phyloP scores from a whole-genome alignment of 2,113 vertebrate species.

The Esox niger region DNA sequence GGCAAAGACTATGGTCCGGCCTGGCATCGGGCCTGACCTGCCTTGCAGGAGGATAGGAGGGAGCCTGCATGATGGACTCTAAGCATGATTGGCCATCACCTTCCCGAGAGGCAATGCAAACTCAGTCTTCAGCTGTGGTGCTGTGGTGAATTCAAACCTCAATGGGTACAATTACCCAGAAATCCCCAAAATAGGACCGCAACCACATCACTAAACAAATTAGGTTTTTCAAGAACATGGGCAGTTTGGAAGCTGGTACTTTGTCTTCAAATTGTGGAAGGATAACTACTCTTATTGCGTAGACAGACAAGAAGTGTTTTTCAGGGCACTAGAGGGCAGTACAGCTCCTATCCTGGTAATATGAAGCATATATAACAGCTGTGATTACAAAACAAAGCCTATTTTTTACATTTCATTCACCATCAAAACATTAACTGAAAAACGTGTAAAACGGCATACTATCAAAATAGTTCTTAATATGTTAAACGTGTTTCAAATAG shows the following conservation, averaged over 20 bases:
- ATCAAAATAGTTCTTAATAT: too few species aligned
- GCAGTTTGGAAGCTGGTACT: neutral
- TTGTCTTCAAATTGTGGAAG: neutral
- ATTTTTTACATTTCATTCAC: too few species aligned
- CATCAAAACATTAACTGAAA: too few species aligned
- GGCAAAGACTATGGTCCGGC: conserved; percentile 29
- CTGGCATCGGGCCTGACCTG: conserved; percentile 66
- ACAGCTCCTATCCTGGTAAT: conserved; percentile 33
- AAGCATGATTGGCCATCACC: conserved; percentile 51
- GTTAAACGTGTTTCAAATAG: too few species aligned
- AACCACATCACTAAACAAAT: conserved; percentile 58
- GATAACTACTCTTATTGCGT: neutral
- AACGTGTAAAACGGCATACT: too few species aligned
- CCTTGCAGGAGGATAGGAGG: conserved; percentile 70
- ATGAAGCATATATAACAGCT: neutral
- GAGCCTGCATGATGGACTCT: conserved; percentile 49
- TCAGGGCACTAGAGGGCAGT: conserved; percentile 57
- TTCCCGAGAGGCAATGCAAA: too few species aligned
- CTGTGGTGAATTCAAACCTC: conserved; percentile 29
- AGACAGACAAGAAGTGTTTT: neutral
- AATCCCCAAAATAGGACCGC: too few species aligned
- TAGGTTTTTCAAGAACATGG: neutral
- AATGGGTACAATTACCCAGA: conserved; percentile 69
- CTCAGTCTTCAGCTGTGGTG: too few species aligned
- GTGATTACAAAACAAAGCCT: neutral